Evolutionary conservation across 2,113 vertebrate genomes (phyloP), one percentile per base, ranked within the genome.

Genomic region (Penelope pileata): DNA sequence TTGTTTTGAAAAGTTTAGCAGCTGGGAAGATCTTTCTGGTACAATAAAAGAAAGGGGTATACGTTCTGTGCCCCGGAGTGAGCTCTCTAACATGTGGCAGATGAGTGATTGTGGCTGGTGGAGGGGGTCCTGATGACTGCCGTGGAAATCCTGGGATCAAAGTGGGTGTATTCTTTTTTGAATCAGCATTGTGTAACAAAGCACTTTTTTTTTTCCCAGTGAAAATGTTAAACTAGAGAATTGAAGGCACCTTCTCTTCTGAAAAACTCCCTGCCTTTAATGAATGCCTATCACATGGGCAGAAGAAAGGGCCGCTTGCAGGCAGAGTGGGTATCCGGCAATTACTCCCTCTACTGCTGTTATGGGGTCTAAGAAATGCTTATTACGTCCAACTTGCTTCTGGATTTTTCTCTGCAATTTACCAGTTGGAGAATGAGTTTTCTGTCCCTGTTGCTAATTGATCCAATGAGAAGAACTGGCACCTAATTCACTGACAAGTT

Each of bases 391-490:
- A 81, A 90, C 88, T 96, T 91, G 86, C 70, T 94, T 94, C 94
- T 94, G 91, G 84, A 88, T 91, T 89, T 85, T 96, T 95, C 56
- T 79, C 43, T 95, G 88, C 94, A 93, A 90, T 95, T 97, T 94
- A 75, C 70, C 94, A 90, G 88, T 90, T 95, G 96, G 91, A 89
- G 83, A 96, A 97, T 96, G 93, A 96, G 90, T 91, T 97, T 94
- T 93, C 88, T 27, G 9, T 94, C 88, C 72, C 83, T 8, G 4
- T 87, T 92, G 56, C 94, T 96, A 96, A 96, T 96, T 94, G 91
- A 94, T 91, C 93, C 83, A 92, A 88, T 93, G 93, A 94, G 93
- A 90, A 94, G 94, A 95, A 85, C 94, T 95, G 84, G 93, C 90
- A 95, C 75, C 78, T 93, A 84, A 84, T 95, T 95, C 78, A 54